Conservation (phyloP, 2,113 vertebrate genomes). For the Tor tambroides region DNA sequence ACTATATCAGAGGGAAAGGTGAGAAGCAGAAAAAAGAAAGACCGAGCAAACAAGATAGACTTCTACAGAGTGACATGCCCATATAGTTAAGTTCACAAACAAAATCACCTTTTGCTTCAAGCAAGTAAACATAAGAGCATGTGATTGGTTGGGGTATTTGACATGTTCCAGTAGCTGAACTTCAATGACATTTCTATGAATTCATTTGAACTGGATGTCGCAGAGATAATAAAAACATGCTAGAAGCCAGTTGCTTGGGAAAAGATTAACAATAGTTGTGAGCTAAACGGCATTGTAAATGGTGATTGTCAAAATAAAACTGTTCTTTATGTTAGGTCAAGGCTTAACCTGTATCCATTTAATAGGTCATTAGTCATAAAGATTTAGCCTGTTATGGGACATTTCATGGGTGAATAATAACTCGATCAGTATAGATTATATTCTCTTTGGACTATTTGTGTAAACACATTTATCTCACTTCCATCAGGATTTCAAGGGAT, state of each 20-base stretch:
- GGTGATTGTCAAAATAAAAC: constrained; percentile 9
- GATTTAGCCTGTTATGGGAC: constrained; percentile 1
- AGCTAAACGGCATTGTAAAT: constrained; percentile 29
- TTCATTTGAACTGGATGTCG: not conserved
- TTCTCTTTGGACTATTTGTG: not conserved
- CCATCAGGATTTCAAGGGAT: not conserved
- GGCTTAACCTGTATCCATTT: constrained; percentile 7
- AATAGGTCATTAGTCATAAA: constrained; percentile 23
- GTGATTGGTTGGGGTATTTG: constrained; percentile 43
- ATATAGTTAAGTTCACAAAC: not conserved
- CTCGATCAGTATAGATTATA: constrained; percentile 16
- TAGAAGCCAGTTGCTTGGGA: not conserved
- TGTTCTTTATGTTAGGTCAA: constrained; percentile 23
- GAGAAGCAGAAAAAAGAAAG: not conserved
- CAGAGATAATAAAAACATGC: constrained; percentile 2
- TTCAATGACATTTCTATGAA: constrained; percentile 15
- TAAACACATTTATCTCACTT: not conserved
- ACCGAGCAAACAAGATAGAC: not conserved
- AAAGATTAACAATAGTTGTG: constrained; percentile 20
- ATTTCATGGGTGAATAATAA: constrained; percentile 9
- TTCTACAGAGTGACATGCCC: not conserved
- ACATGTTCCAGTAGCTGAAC: constrained; percentile 26
- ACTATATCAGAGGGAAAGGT: constrained; percentile 30
- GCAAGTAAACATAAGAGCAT: constrained; percentile 47
- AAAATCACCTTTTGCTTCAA: constrained; percentile 11